Evolutionary conservation across 2,888 invertebrate genomes (phyloP).

Genomic region (Lordiphosa fenestrarum): DNA sequence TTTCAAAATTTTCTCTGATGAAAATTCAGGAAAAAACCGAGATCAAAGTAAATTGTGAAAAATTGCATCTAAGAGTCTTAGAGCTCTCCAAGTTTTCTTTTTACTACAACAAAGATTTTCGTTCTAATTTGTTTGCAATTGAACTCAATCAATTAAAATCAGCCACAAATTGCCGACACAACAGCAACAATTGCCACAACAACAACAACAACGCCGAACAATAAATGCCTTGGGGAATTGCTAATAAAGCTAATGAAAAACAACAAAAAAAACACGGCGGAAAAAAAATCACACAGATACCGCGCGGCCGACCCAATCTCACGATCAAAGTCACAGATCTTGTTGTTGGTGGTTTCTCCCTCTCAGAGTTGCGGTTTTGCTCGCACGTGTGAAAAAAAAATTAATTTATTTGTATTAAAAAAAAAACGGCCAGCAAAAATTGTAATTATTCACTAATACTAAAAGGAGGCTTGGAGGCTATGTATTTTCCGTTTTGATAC

Average conservation of each 20-base stretch:
- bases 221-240: slow-evolving; percentile 9
- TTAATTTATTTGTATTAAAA: background rate
- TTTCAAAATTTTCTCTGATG: too few species aligned
- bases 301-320: slow-evolving; percentile 2
- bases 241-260: slow-evolving; percentile 4
- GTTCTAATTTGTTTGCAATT: slow-evolving; percentile 15
- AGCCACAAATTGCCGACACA: slow-evolving; percentile 16
- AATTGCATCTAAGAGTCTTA: background rate
- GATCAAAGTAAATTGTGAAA: too few species aligned
- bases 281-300: background rate
- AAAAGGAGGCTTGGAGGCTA: background rate
- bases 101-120: background rate
- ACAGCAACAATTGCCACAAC: slow-evolving; percentile 20
- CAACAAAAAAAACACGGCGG: too few species aligned
- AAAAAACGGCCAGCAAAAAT: background rate
- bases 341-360: slow-evolving; percentile 1
- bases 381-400: slow-evolving; percentile 4
- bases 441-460: slow-evolving; percentile 9
- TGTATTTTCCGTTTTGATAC: slow-evolving; percentile 13
- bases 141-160: slow-evolving; percentile 28
- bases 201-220: slow-evolving; percentile 3
- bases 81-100: background rate
- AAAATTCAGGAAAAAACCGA: too few species aligned
- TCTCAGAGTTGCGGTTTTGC: background rate
- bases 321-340: slow-evolving; percentile 3